Evolutionary conservation across 2,888 invertebrate genomes (phyloP), one percentile per base, ranked within the genome.

Genomic region (Panzeria rudis): DNA sequence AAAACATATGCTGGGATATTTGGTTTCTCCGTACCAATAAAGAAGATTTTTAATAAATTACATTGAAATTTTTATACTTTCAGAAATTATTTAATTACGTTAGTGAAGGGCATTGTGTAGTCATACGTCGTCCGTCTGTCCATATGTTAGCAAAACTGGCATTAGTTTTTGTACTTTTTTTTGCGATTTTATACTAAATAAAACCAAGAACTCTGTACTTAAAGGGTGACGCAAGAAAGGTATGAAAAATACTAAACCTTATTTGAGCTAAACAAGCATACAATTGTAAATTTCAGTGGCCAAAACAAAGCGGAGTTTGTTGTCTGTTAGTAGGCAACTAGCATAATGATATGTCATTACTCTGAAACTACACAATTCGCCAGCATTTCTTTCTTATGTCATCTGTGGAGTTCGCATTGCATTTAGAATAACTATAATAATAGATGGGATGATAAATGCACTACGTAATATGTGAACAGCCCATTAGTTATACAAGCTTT

Each of bases 91-190:
- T 73, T 54, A 68, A 69, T 75, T 81, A 69, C 54, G 62, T 62
- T 68, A 61, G 32, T 29, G 17, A 62, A 17, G 29, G 59, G 59
- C 32, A 64, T 72, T 38, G 23, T 44, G 13, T 52, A 41, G 11
- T 6, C 17, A 17, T 9, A 47, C 3, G 17, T 25, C n/a, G 17
- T 25, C 23, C 29, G 59, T 52, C 61, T 44, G 62, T 62, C 54
- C 35, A n/a, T 52, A 35, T 68, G 41, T 76, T 69, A 69, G 54
- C 13, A 61, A 62, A 81, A 44, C 68, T 61, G 61, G 68, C 75
- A 82, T 76, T 82, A 82, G 81, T 68, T 81, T 52, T 44, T 64
- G 25, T 20, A 69, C 17, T 44, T 52, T 54, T 35, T 47, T 64
- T 32, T 38, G 13, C 23, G 2, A 20, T 56, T 41, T 23, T 25